Base-by-base conservation (phyloP, 2,888 invertebrate species). In the Nemurella pictetii region DNA sequence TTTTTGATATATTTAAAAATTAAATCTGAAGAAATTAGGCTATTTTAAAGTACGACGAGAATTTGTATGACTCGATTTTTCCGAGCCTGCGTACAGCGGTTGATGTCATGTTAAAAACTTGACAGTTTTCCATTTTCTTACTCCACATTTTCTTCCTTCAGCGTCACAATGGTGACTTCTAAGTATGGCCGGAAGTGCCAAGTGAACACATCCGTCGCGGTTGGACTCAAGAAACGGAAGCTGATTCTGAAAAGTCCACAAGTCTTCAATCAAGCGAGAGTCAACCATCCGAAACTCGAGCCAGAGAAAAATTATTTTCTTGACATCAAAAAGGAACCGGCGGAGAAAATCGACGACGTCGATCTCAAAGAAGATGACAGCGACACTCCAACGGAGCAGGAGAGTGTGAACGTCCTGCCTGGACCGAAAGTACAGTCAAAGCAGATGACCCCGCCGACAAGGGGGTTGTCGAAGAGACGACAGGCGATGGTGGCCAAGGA, bases 131-230 rank as follows among this genome's bases (percentile, higher is more conserved):
- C n/a, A n/a, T n/a, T n/a, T n/a, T n/a, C n/a, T n/a, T n/a, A n/a
- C n/a, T n/a, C n/a, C n/a, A n/a, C n/a, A n/a, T n/a, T 55, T 55
- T 55, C 75, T 4, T 20, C 27, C 26, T 75, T 26, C 75, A 75
- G 75, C 5, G 30, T 20, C 78, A 78, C 78, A 0, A 83, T 85
- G 29, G 86, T 86, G 15, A 85, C 86, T 15, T 86, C 85, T 26
- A 86, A 86, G 85, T 86, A 86, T 32, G 86, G 86, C 25, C 84
- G 86, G n/a, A 81, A 84, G 25, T 83, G 84, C 4, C 78, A 85
- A 4, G 86, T 86, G 32, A 30, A 80, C 26, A 85, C 83, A 0
- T 80, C 85, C 7, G 80, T 81, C 26, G 85, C 30, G 20, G 30
- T 77, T n/a, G n/a, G 27, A 27, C 28, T 72, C 27, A 26, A 82